These are phyloP conservation scores for Phaonia tiefii DNA, from an alignment of 2,888 invertebrate species.

Conservation along the genomic window DNA sequence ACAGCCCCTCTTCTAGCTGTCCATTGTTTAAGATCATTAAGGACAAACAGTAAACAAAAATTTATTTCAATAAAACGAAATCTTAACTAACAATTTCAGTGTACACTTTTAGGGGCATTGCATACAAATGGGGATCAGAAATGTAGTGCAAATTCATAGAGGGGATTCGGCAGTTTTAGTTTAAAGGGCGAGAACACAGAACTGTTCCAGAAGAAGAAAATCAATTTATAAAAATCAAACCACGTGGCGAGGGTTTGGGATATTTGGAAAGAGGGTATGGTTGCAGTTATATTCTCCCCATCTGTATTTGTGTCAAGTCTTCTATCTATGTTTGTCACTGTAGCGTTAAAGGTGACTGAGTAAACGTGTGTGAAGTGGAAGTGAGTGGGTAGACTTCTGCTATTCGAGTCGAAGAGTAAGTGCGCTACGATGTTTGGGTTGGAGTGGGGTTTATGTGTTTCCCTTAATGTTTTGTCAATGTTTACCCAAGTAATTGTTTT, in stretches of 20 bases:
- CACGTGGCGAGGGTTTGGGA: not conserved
- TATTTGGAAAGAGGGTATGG: not conserved
- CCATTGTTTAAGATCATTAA: too few relatives aligned
- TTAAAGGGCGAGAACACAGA: too few relatives aligned
- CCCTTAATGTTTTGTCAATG: conserved; percentile 39
- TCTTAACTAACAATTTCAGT: too few relatives aligned
- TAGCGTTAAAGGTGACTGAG: conserved; percentile 1
- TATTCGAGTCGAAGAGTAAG: not conserved
- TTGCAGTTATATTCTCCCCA: not conserved
- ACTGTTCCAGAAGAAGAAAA: too few relatives aligned
- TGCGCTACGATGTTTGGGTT: not conserved
- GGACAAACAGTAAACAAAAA: too few relatives aligned
- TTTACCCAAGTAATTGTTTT: conserved; percentile 25
- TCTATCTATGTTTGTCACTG: conserved; percentile 23
- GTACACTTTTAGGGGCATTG: too few relatives aligned
- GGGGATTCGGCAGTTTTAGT: too few relatives aligned
- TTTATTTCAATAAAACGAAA: too few relatives aligned
- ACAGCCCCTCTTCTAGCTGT: too few relatives aligned
- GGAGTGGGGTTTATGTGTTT: conserved; percentile 23
- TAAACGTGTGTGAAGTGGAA: not conserved
- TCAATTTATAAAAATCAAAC: too few relatives aligned
- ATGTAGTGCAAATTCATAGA: too few relatives aligned
- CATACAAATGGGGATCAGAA: too few relatives aligned
- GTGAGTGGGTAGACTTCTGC: not conserved
- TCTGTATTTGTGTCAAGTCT: conserved; percentile 13